phyloP scores from a whole-genome alignment of 2,888 invertebrate genomes.

The Oscheius sp. region DNA sequence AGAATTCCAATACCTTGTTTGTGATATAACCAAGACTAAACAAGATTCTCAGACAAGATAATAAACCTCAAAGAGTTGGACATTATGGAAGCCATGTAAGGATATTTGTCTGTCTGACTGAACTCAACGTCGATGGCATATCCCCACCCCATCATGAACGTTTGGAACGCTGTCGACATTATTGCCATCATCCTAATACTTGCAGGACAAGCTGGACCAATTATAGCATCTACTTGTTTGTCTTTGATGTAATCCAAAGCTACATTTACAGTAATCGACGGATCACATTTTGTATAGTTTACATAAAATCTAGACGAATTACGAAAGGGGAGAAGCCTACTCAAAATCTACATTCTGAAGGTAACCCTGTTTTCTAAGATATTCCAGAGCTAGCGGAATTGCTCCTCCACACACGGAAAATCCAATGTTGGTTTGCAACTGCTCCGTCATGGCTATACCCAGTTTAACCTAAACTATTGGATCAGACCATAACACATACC shows the following conservation, averaged over 20 bases:
- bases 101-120: conserved; percentile 32
- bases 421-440: conserved; percentile 27
- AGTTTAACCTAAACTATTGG: too few relatives aligned
- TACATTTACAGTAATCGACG: conserved; percentile 26
- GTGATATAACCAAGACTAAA: conserved; percentile 37
- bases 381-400: conserved; percentile 35
- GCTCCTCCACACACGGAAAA: conserved; percentile 40
- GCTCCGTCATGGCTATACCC: too few relatives aligned
- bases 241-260: conserved; percentile 47
- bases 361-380: conserved; percentile 30
- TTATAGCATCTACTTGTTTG: conserved; percentile 49
- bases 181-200: conserved; percentile 36
- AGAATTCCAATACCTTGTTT: conserved; percentile 30
- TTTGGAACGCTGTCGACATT: conserved; percentile 34
- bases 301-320: conserved; percentile 32
- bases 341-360: conserved; percentile 37
- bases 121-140: conserved; percentile 36
- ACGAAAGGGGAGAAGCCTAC: conserved; percentile 2
- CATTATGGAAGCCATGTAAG: conserved; percentile 33
- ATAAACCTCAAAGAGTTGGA: conserved; percentile 30
- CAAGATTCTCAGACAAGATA: neutral
- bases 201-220: conserved; percentile 55
- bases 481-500: too few relatives aligned
- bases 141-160: conserved; percentile 40
- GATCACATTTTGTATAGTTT: conserved; percentile 45